A percentile compares a stretch with the other conserved stretches of the same genome.
Evolutionary conservation across 2,888 invertebrate species (phyloP).

Genomic region (Marasmarcha lunaedactyla): DNA sequence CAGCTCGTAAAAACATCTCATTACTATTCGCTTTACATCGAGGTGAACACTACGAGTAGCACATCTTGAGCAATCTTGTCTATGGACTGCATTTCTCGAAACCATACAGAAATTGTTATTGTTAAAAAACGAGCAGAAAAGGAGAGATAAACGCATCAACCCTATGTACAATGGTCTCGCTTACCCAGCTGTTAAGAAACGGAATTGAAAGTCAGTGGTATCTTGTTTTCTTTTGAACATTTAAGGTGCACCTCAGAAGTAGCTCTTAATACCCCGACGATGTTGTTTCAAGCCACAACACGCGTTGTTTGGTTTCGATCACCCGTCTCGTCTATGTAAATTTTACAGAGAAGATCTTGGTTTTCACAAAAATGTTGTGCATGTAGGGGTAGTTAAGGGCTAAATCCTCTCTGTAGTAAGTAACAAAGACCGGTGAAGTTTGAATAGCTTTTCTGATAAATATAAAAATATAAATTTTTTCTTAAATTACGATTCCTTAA

Average conservation of each 20-base stretch:
- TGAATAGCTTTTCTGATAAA: too few species aligned
- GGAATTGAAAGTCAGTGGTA: not conserved
- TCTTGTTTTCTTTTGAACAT: constrained; percentile 31
- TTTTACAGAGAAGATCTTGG: not conserved
- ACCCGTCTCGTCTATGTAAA: constrained; percentile 5
- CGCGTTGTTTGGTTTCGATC: constrained; percentile 47
- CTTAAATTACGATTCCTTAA: too few species aligned
- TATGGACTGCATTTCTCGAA: constrained; percentile 13
- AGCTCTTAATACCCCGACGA: not conserved
- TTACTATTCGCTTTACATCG: constrained; percentile 8
- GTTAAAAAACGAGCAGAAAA: too few species aligned
- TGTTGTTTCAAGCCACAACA: constrained; percentile 30
- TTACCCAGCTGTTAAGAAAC: not conserved
- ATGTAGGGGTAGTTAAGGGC: too few species aligned
- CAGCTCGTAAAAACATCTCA: constrained; percentile 16
- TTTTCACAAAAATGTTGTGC: too few species aligned
- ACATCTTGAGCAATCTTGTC: constrained; percentile 14
- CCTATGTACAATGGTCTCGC: not conserved
- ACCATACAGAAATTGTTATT: too few species aligned
- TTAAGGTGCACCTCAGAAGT: constrained; percentile 23
- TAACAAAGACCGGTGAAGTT: too few species aligned
- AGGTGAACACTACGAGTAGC: constrained; percentile 13
- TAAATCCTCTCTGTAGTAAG: too few species aligned
- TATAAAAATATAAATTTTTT: too few species aligned
- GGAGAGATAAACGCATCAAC: not conserved